Evolutionary conservation across 2,113 vertebrate genomes (phyloP), one percentile per base, ranked within the genome.

Genomic region (Leptosomus discolor): DNA sequence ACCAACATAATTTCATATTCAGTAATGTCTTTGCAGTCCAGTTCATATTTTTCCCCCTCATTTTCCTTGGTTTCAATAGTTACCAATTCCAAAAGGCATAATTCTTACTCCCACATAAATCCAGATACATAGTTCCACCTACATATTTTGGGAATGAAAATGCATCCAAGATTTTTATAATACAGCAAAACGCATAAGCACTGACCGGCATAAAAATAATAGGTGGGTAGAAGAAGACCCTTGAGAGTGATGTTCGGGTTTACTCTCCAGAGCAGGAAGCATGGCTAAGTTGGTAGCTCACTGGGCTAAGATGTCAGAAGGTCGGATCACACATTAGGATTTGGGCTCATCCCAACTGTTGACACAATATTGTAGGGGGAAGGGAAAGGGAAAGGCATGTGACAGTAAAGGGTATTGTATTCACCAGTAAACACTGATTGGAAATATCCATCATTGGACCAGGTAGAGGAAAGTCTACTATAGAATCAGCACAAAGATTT

Each of bases 301-400:
- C 61, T 48, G 65, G 93, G 70, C 85, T 90, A 11, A 2, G 5
- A 39, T 77, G 94, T 93, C 92, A 94, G 26, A 45, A 95, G 94
- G 91, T 95, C 83, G 4, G 41, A 82, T 86, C 83, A 91, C 95
- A 95, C 82, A 68, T 45, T 76, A 22, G 88, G 71, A 69, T 97
- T 85, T 96, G 85, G 85, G 91, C 75, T 90, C 58, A 94, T 88
- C 88, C 82, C 94, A 95, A 57, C 68, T 60, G 78, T 90, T 94
- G 82, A 94, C 82, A 79, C 85, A 93, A 8, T 54, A 84, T 26
- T 84, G 71, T 77, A 67, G 70, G 67, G 75, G 88, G 88, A 57
- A 92, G 85, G 74, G 85, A 89, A 90, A 94, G 85, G 88, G 78
- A 85, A 94, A 73, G 56, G 36, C 79, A 70, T 36, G 58, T 70